phyloP scores from a whole-genome alignment of 2,888 invertebrate genomes.

The Spodoptera exigua region DNA sequence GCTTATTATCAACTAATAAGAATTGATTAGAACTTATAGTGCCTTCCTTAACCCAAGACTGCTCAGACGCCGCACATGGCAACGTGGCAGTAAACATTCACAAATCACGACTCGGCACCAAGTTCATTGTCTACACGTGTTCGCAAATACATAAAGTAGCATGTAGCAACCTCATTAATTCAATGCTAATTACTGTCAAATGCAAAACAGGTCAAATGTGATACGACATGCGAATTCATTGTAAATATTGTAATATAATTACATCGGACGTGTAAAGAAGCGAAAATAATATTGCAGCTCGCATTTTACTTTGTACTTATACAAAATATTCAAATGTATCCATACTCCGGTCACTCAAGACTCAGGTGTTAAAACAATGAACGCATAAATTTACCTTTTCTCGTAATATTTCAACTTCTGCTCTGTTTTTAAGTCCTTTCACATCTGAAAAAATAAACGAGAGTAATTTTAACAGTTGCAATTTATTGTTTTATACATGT shows the following conservation, averaged over 20 bases:
- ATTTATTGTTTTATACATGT: conserved; percentile 28
- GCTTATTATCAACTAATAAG: too few relatives aligned
- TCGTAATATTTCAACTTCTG: conserved; percentile 95
- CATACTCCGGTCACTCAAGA: conserved; percentile 26
- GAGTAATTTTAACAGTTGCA: conserved; percentile 30
- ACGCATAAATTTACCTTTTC: conserved; percentile 92
- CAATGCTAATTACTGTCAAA: conserved; percentile 35
- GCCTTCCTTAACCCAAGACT: too few relatives aligned
- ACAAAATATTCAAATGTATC: conserved; percentile 40
- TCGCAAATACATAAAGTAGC: conserved; percentile 18
- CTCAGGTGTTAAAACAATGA: conserved; percentile 32
- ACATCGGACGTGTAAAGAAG: conserved; percentile 24
- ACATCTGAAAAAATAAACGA: conserved; percentile 90
- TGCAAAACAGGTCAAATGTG: conserved; percentile 48
- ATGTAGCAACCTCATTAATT: conserved; percentile 16
- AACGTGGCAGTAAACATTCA: neutral
- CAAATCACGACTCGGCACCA: too few relatives aligned
- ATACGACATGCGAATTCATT: conserved; percentile 42
- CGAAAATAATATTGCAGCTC: conserved; percentile 24
- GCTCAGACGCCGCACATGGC: too few relatives aligned
- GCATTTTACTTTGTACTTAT: conserved; percentile 20
- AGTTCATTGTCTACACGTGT: conserved; percentile 8
- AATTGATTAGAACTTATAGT: too few relatives aligned
- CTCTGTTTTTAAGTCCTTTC: conserved; percentile 95
- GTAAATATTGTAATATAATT: conserved; percentile 44